Base-by-base conservation (phyloP, 2,797 vertebrate species). In the Enteromius anoplus region DNA sequence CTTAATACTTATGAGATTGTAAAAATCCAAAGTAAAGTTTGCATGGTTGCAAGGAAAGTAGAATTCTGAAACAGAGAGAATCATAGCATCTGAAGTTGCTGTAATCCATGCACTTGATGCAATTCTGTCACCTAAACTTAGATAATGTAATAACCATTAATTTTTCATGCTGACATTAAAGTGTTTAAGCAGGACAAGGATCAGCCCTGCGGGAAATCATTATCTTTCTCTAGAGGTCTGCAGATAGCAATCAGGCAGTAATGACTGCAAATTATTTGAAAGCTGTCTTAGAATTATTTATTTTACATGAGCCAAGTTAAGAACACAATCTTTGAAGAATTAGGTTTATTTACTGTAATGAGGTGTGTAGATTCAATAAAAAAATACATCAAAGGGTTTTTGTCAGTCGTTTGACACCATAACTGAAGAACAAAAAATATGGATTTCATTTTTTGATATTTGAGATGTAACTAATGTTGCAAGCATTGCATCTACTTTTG, bases 161-260 rank as follows among this genome's bases (percentile, higher is more conserved):
- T n/a, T 60, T 10, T 69, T 21, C 49, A 47, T 78, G 53, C 80
- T 51, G 55, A 51, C 65, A 53, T 55, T 32, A 75, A 78, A 62
- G 62, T 86, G 40, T 85, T 66, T 68, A 73, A 65, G 45, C 66
- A 82, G 73, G 70, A 85, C 77, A 85, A 82, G 76, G 49, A 82
- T 85, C 45, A 85, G 75, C 62, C 75, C 69, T 75, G 49, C 34
- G 70, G 84, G 75, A 85, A 82, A 78, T 82, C 58, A 85, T 78
- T 82, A 72, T 68, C 60, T 72, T 78, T 68, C 75, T 60, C 73
- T 68, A 49, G 80, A 78, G 80, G 60, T 78, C 37, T 85, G 60
- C 69, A 73, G 75, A 82, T 82, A 73, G 60, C 65, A 75, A 68
- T 82, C 80, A 82, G 47, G 10, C 58, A 49, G 68, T 73, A 77